phyloP scores from a whole-genome alignment of 2,113 vertebrate genomes.

The Mus musculus region DNA sequence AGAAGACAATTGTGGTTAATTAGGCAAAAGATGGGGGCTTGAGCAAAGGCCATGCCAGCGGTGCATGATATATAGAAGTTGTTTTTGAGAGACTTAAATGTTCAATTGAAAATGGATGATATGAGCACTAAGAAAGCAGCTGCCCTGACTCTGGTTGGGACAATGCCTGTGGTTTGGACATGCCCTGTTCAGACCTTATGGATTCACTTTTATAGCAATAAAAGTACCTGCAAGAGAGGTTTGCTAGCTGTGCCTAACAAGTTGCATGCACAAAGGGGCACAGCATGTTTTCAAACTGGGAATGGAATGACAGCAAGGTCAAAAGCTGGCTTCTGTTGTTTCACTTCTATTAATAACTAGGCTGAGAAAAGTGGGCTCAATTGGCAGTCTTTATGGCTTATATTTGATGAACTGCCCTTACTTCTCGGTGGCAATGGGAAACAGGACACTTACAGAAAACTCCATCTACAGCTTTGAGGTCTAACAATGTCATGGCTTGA shows the following conservation, averaged over 20 bases:
- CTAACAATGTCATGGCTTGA: slow-evolving; percentile 54
- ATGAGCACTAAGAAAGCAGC: not conserved
- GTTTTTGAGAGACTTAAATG: not conserved
- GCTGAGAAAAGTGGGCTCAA: not conserved
- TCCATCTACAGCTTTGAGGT: not conserved
- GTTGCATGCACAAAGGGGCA: not conserved
- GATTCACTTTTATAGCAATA: slow-evolving; percentile 8
- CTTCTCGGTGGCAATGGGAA: not conserved
- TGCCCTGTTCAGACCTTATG: not conserved
- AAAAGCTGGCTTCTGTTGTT: slow-evolving; percentile 29
- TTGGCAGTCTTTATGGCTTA: not conserved
- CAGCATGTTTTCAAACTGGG: slow-evolving; percentile 7
- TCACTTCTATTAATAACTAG: slow-evolving; percentile 37
- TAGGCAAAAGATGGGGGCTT: not conserved
- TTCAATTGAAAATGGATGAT: slow-evolving; percentile 27
- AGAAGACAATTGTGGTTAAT: not conserved
- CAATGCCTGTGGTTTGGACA: not conserved
- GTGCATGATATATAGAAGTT: not conserved
- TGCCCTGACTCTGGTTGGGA: not conserved
- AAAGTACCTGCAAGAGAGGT: slow-evolving; percentile 36
- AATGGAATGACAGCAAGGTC: not conserved
- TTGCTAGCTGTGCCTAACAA: not conserved
- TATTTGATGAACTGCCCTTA: slow-evolving; percentile 37
- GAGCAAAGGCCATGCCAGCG: not conserved
- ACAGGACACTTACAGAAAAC: slow-evolving; percentile 42